Evolutionary conservation across 2,113 vertebrate genomes (phyloP).

Genomic region (Alaudala cheleensis): DNA sequence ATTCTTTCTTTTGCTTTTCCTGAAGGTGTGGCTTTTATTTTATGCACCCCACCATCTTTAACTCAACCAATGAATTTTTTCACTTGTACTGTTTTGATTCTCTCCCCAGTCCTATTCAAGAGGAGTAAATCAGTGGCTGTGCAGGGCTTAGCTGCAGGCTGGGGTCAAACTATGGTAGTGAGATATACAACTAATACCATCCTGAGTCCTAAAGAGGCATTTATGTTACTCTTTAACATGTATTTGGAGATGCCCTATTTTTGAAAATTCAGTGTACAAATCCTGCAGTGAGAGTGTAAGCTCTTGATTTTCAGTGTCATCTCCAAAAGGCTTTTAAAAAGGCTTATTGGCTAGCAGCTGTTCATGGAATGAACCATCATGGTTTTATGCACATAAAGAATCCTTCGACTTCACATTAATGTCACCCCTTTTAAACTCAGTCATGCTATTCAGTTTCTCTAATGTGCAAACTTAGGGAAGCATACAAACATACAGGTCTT

Average conservation of each 20-base stretch:
- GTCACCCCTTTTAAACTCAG: constrained; percentile 23
- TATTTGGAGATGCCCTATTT: not conserved
- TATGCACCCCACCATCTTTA: not conserved
- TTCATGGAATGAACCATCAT: constrained; percentile 5
- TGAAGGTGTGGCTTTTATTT: not conserved
- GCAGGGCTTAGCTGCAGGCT: not conserved
- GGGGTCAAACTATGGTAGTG: not conserved
- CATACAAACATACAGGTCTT: not conserved
- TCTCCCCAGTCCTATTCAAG: accelerated
- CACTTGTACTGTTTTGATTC: not conserved
- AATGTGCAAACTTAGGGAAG: not conserved
- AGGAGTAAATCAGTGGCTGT: accelerated
- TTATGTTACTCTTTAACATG: not conserved
- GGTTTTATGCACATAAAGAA: constrained; percentile 51
- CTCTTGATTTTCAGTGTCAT: not conserved
- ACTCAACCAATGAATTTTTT: not conserved
- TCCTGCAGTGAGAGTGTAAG: not conserved
- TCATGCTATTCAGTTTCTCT: constrained; percentile 22
- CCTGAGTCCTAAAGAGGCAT: not conserved
- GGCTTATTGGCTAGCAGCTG: constrained; percentile 27
- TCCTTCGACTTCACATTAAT: constrained; percentile 23
- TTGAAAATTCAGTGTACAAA: not conserved
- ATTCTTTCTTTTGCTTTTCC: not conserved
- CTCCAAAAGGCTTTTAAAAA: constrained; percentile 31
- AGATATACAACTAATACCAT: not conserved